Evolutionary conservation across 2,888 invertebrate species (phyloP).

Genomic region (Lasioglossum vierecki): DNA sequence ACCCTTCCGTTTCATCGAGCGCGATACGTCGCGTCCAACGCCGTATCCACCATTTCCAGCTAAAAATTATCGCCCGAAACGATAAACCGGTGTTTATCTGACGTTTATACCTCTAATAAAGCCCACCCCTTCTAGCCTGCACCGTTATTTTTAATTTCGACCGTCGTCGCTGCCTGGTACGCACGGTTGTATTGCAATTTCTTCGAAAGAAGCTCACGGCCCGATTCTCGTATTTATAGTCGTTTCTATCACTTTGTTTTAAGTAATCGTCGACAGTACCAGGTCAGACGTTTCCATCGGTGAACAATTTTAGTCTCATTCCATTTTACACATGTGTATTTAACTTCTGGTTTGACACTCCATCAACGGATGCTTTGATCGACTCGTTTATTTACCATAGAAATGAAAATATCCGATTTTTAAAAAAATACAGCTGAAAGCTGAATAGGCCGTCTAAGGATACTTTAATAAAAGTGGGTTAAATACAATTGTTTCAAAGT

Average conservation of each 20-base stretch:
- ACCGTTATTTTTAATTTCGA: constrained; percentile 9
- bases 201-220: not conserved
- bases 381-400: not conserved
- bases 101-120: constrained; percentile 16
- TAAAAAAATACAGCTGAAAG: not conserved
- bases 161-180: not conserved
- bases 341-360: not conserved
- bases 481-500: not conserved
- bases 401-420: not conserved
- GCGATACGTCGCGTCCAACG: not conserved
- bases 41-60: not conserved
- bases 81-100: constrained; percentile 6
- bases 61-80: constrained; percentile 25
- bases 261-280: not conserved
- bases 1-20: constrained; percentile 34
- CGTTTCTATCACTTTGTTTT: not conserved
- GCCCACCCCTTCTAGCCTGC: not conserved
- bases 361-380: not conserved
- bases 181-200: not conserved
- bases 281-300: not conserved
- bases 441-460: not conserved
- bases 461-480: not conserved
- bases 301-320: not conserved
- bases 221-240: not conserved
- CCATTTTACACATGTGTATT: not conserved